Evolutionary conservation across 2,113 vertebrate genomes (phyloP), one percentile per base, ranked within the genome.

Genomic region (Acrocephalus kingi): DNA sequence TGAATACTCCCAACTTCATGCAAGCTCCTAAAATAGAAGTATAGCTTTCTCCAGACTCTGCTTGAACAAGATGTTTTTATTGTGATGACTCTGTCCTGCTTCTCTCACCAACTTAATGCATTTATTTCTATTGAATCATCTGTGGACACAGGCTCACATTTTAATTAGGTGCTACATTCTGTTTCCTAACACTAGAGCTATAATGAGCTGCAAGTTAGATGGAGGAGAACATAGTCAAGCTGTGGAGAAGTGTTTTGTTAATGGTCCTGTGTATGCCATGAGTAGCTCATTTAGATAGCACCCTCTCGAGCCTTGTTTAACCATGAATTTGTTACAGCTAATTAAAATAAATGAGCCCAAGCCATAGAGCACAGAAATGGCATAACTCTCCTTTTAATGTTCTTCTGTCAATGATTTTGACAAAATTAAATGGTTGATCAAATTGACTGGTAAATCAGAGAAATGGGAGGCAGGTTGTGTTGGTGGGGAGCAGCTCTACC

Each of bases 311-410:
- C 87, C 91, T 96, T 93, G 92, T 96, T 96, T 93, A 96, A 94
- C 69, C 66, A 49, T 75, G 87, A 90, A 96, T 96, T 96, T 93
- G 82, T 96, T 93, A 89, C 77, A 90, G 68, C 82, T 94, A 87
- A 94, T 96, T 96, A 96, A 95, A 96, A 94, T 92, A 94, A 96
- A 96, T 78, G 75, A 96, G 82, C 80, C 84, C 74, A 96, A 79
- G 56, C 84, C 73, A 76, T 35, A 82, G 71, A 85, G 55, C 7
- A 7, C 28, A 76, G 41, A 95, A 94, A 73, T 89, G 89, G 64
- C 45, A 84, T 81, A 93, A 93, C 68, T 94, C 72, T 78, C 52
- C 52, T 88, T 80, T 76, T 90, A 96, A 92, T 91, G 59, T 69
- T 84, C 77, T 91, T 91, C 87, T 88, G 73, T 79, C 82, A 91